A percentile compares a stretch with the other conserved stretches of the same genome.
These are phyloP conservation scores for Rambutsinella grinnellia DNA, from an alignment of 2,888 invertebrate species.

Conservation along the genomic window DNA sequence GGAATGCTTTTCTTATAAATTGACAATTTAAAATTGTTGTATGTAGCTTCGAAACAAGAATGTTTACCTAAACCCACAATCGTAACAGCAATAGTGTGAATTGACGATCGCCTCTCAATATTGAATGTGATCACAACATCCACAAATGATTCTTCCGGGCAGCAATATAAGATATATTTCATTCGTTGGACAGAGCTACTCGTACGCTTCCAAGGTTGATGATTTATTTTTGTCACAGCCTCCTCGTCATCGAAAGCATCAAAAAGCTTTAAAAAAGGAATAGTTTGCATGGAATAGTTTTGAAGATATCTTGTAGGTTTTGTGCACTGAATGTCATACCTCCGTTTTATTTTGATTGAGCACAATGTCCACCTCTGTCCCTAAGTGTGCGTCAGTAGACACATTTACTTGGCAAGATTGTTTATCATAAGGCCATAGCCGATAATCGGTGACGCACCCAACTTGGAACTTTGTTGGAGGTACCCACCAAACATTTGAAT, in stretches of 20 bases:
- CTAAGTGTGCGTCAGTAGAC: slow-evolving; percentile 39
- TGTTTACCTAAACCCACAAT: slow-evolving; percentile 38
- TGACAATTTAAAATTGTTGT: no score
- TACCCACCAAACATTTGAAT: slow-evolving; percentile 34
- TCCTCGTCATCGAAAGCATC: no score
- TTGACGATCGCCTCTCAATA: slow-evolving; percentile 21
- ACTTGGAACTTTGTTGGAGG: slow-evolving; percentile 46
- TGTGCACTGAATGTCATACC: no score
- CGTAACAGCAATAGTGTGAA: slow-evolving; percentile 42
- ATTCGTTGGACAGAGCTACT: slow-evolving; percentile 9
- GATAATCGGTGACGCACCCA: slow-evolving; percentile 27
- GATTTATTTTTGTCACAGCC: no score
- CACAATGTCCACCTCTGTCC: slow-evolving; percentile 12
- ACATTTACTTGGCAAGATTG: slow-evolving; percentile 36
- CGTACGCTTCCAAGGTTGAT: slow-evolving; percentile 43
- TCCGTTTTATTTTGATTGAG: slow-evolving; percentile 17
- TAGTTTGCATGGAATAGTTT: no score
- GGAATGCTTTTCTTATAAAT: no score
- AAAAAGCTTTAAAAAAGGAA: no score
- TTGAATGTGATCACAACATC: slow-evolving; percentile 34
- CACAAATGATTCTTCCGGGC: slow-evolving; percentile 7
- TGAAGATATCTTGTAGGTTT: no score
- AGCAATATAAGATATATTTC: no score
- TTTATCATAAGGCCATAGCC: slow-evolving; percentile 51
- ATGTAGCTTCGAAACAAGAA: no score